Evolutionary conservation across 2,888 invertebrate genomes (phyloP), one percentile per base, ranked within the genome.

Genomic region (Operophtera brumata): DNA sequence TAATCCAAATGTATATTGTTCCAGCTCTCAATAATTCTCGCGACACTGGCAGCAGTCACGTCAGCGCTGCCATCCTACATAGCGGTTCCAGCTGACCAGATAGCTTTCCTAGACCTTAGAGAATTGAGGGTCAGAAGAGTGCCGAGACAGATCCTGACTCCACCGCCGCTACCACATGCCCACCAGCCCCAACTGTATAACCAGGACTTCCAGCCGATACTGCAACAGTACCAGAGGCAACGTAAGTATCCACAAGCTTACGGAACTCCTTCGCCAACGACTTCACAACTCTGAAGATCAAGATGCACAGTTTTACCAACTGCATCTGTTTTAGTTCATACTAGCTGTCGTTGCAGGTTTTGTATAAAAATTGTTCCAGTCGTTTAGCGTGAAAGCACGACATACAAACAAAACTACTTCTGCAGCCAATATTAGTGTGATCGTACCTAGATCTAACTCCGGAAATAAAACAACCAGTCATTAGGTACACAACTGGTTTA

Each of bases 1-100:
- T 30, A 30, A 30, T 30, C 7, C 7, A 7, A 30, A 10, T 41
- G 20, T 35, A 25, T 3, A 8, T 62, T 67, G 52, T 62, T 67
- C 47, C 86, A 89, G 89, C 71, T 80, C 53, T 57, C 78, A 30
- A 39, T 85, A 58, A 75, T 86, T 42, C 58, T 88, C 48, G 68
- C 78, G 25, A 66, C 82, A 34, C 39, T 82, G 20, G 71, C 75
- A 6, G 80, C 80, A 40, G 69, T 77, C 12, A 77, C 78, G 1
- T 56, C 77, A 41, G 92, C 91, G 12, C 88, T 90, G 69, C 92
- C 92, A 0, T 91, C 92, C 10, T 93, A 91, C 83, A 91, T 93
- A 59, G 92, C 92, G 12, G 92, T 93, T 13, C 92, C 93, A 0
- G 89, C 92, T 1, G 92, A 92, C 65, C 92, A 92, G 70, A 86